These are phyloP conservation scores for Rhabdophis nuchalis DNA, from an alignment of 2,797 vertebrate species.

Conservation along the genomic window DNA sequence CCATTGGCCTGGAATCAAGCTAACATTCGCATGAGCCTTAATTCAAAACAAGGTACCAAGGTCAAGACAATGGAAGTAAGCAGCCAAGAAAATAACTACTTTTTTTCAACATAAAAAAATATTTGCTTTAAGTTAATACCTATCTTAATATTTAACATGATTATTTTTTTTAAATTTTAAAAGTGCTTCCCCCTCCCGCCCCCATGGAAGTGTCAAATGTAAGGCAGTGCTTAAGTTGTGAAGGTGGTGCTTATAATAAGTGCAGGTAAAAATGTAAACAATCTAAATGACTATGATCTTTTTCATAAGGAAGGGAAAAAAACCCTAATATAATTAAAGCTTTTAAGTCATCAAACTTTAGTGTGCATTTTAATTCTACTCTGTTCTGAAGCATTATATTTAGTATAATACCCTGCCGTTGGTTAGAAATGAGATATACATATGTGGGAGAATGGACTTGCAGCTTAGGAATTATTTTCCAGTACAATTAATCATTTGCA, in stretches of 20 bases:
- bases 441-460: background rate
- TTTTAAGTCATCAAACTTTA: background rate
- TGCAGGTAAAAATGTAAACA: slow-evolving; percentile 4
- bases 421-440: background rate
- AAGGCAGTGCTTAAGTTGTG: slow-evolving; percentile 64
- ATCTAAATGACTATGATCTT: background rate
- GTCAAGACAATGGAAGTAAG: background rate
- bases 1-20: background rate
- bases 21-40: accelerated
- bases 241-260: slow-evolving; percentile 48
- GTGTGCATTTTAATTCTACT: background rate
- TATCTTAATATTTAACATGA: slow-evolving; percentile 51
- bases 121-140: accelerated
- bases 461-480: background rate
- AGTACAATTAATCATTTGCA: background rate
- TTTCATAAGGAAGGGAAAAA: slow-evolving; percentile 50
- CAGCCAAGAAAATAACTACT: background rate
- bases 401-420: background rate
- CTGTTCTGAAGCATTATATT: background rate
- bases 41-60: background rate
- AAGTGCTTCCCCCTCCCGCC: slow-evolving; percentile 36
- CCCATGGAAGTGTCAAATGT: slow-evolving; percentile 56
- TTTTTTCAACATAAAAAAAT: background rate
- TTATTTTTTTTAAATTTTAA: slow-evolving; percentile 42
- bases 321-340: background rate